phyloP scores from a whole-genome alignment of 2,888 invertebrate species.

The Pollenia amentaria region DNA sequence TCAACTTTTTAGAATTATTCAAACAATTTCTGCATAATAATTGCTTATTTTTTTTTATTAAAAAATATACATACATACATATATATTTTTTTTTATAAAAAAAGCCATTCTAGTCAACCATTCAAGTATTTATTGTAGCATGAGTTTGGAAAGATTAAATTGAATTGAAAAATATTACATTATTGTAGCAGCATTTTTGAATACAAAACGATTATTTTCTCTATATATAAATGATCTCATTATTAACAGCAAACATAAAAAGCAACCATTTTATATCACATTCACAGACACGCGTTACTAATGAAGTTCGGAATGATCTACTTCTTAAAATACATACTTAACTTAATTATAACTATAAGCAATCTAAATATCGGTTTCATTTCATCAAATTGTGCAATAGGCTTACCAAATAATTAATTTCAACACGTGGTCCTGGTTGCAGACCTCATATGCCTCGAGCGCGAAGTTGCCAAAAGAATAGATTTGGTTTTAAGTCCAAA shows the following conservation, averaged over 20 bases:
- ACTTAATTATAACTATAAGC: no score
- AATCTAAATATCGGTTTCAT: no score
- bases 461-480: no score
- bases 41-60: neutral
- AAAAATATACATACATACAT: neutral
- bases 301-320: neutral
- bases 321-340: no score
- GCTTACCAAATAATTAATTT: no score
- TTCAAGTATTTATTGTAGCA: constrained; percentile 48
- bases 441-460: no score
- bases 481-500: no score
- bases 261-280: neutral
- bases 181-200: neutral
- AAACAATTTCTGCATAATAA: no score
- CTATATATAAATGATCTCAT: constrained; percentile 20
- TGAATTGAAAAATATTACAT: neutral
- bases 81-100: neutral
- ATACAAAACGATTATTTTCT: neutral
- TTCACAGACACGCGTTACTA: neutral
- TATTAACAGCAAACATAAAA: neutral
- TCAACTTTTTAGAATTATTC: no score
- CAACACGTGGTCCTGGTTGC: no score
- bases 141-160: constrained; percentile 3
- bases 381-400: no score
- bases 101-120: constrained; percentile 54